Percentiles rank a stretch among this genome's conserved stretches.
Conservation (phyloP, 2,888 invertebrate species). For the Epirrita christyi region DNA sequence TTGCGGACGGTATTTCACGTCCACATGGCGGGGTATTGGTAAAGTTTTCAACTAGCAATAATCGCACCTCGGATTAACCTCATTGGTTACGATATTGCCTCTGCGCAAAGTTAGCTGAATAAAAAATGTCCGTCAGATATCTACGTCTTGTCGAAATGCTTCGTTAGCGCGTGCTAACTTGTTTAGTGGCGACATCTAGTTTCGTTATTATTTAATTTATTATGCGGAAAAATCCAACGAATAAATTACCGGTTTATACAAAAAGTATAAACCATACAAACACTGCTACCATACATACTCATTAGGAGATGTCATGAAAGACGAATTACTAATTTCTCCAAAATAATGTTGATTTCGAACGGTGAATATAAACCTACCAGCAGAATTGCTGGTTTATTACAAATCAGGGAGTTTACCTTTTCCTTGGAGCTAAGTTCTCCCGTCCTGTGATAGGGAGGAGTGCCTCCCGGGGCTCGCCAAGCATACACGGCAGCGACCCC, state of each 20-base stretch:
- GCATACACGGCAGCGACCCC: slow-evolving; percentile 70
- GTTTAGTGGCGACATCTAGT: slow-evolving; percentile 22
- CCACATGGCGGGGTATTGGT: slow-evolving; percentile 96
- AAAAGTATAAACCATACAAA: no score
- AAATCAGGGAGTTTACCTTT: slow-evolving; percentile 55
- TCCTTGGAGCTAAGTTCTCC: slow-evolving; percentile 78
- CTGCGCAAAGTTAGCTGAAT: slow-evolving; percentile 91
- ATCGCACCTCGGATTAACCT: slow-evolving; percentile 95
- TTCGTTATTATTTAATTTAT: background rate
- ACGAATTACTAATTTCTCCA: no score
- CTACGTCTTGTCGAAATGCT: slow-evolving; percentile 4
- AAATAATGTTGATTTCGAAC: no score
- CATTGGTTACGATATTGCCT: slow-evolving; percentile 97
- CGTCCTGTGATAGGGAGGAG: slow-evolving; percentile 79
- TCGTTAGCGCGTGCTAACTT: slow-evolving; percentile 23
- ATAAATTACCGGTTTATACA: no score
- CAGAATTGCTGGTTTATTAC: no score
- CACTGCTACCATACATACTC: no score
- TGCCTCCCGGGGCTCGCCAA: slow-evolving; percentile 79
- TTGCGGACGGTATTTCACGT: slow-evolving; percentile 94
- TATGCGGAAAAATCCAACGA: no score
- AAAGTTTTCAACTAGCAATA: slow-evolving; percentile 97
- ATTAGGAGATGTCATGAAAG: no score
- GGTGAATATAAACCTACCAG: no score
- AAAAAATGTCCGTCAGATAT: slow-evolving; percentile 5